phyloP scores from a whole-genome alignment of 2,797 vertebrate genomes.

The Acanthopagrus latus region DNA sequence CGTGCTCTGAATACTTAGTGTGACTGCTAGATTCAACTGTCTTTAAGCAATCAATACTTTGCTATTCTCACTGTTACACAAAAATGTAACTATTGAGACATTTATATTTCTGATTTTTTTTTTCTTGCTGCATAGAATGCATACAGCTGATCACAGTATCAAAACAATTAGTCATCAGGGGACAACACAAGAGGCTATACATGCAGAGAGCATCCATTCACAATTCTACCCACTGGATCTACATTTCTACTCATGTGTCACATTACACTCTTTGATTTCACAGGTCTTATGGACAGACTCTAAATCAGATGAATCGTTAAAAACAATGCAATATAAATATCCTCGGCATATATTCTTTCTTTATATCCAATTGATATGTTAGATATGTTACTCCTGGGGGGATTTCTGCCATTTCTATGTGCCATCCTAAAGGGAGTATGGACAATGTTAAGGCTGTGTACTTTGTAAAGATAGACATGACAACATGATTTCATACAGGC shows the following conservation, averaged over 20 bases:
- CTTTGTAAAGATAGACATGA: background rate
- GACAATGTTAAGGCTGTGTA: slow-evolving; percentile 45
- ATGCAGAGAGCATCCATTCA: slow-evolving; percentile 74
- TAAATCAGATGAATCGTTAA: slow-evolving; percentile 28
- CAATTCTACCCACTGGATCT: slow-evolving; percentile 52
- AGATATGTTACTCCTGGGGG: slow-evolving; percentile 17
- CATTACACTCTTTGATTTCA: slow-evolving; percentile 45
- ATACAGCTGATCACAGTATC: slow-evolving; percentile 69
- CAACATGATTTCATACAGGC: slow-evolving; percentile 34
- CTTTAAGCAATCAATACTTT: slow-evolving; percentile 18
- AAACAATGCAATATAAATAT: slow-evolving; percentile 39
- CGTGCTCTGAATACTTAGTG: slow-evolving; percentile 42
- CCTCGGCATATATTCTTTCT: background rate
- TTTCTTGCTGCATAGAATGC: slow-evolving; percentile 61
- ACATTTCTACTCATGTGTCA: slow-evolving; percentile 49
- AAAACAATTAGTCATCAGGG: slow-evolving; percentile 63
- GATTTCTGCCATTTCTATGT: background rate
- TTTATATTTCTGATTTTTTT: slow-evolving; percentile 31
- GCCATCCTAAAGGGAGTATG: slow-evolving; percentile 30
- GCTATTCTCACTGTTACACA: slow-evolving; percentile 30
- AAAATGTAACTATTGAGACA: slow-evolving; percentile 10
- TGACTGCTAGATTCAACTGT: slow-evolving; percentile 11
- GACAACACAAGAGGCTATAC: slow-evolving; percentile 71
- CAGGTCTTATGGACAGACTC: slow-evolving; percentile 44
- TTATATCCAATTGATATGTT: slow-evolving; percentile 21